A percentile compares a stretch with the other conserved stretches of the same genome.
Conservation (phyloP, 2,113 vertebrate genomes). For the Rhinopomastus cyanomelas region DNA sequence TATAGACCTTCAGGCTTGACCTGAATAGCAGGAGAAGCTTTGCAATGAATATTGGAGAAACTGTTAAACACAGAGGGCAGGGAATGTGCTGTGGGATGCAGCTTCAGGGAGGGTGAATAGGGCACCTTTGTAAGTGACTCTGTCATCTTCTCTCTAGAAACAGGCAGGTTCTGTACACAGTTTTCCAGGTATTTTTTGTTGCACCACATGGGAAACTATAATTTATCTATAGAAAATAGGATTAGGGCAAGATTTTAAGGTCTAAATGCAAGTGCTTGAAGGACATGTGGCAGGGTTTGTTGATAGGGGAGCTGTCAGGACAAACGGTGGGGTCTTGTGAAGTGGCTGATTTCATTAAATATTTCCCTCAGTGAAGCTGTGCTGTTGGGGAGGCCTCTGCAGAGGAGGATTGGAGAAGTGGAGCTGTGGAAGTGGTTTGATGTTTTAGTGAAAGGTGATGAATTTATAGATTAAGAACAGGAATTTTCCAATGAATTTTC, state of each 20-base stretch:
- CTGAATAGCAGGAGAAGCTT: slow-evolving; percentile 2
- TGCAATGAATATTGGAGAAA: background rate
- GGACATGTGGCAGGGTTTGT: background rate
- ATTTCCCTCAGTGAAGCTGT: background rate
- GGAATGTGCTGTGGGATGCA: background rate
- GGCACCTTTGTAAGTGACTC: background rate
- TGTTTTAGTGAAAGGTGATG: background rate
- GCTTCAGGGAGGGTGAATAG: background rate
- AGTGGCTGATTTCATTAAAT: background rate
- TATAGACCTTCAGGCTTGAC: background rate
- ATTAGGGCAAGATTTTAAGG: background rate
- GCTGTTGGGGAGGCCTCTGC: background rate
- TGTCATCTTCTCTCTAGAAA: background rate
- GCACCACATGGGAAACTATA: background rate
- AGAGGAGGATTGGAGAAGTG: background rate
- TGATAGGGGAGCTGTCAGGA: background rate
- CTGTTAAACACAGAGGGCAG: background rate
- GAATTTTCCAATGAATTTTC: background rate
- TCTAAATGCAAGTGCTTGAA: background rate
- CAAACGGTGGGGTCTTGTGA: background rate
- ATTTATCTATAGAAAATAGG: background rate
- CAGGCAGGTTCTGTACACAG: background rate
- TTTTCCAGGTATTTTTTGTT: background rate
- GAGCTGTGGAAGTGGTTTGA: background rate
- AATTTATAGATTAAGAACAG: background rate